Percentiles rank a stretch among this genome's conserved stretches.
These are phyloP conservation scores for Notoglanidium macrostoma DNA, from an alignment of 2,797 vertebrate species.

Conservation along the genomic window DNA sequence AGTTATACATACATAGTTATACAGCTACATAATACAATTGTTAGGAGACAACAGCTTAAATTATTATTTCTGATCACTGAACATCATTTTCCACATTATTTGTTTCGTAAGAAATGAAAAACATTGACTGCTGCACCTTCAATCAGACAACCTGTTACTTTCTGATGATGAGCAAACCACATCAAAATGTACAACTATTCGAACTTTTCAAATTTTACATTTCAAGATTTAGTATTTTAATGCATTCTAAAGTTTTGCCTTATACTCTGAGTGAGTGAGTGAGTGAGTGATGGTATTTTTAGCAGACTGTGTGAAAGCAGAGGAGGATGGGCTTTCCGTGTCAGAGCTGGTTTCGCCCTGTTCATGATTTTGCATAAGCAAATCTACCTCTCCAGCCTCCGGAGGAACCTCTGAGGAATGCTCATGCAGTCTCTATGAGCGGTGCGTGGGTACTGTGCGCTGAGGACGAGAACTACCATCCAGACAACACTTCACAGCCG, in stretches of 20 bases:
- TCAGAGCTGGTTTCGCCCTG: background rate
- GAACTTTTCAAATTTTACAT: background rate
- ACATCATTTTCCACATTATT: background rate
- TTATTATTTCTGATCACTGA: background rate
- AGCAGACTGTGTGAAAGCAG: constrained; percentile 7
- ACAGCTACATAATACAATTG: background rate
- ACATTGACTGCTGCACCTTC: background rate
- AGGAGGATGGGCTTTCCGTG: background rate
- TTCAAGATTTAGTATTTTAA: background rate
- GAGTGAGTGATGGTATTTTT: background rate
- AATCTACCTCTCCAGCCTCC: constrained; percentile 27
- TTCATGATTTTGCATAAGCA: constrained; percentile 41
- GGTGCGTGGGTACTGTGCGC: background rate
- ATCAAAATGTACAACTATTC: background rate
- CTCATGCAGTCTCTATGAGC: background rate
- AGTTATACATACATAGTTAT: background rate
- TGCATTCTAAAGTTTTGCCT: background rate
- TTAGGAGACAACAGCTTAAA: background rate
- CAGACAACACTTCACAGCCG: constrained; percentile 23
- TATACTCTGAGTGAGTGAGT: background rate
- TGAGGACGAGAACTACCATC: background rate
- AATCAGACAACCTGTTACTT: background rate
- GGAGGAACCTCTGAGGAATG: background rate
- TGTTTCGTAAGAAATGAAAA: background rate
- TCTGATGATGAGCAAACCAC: background rate